Evolutionary conservation across 2,113 vertebrate genomes (phyloP).

Genomic region (Festucalex cinctus): DNA sequence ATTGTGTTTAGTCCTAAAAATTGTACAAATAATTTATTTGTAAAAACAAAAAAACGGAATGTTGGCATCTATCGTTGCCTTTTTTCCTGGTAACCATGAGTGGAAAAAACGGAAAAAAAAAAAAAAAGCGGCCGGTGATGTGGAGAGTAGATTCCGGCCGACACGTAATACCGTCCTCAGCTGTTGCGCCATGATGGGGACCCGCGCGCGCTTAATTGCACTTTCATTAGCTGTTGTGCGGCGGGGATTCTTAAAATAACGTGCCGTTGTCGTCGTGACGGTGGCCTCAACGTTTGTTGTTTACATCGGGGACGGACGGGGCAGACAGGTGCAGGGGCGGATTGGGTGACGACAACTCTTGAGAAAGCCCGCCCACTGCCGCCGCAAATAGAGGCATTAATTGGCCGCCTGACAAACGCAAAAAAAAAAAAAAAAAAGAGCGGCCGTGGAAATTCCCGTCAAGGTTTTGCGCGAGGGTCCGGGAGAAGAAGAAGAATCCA

Average conservation of each 20-base stretch:
- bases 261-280: conserved; percentile 24
- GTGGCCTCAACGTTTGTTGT: conserved; percentile 36
- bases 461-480: too few species aligned
- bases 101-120: not conserved
- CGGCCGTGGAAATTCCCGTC: conserved; percentile 46
- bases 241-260: conserved; percentile 57
- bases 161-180: conserved; percentile 12
- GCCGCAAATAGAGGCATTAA: conserved; percentile 67
- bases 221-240: conserved; percentile 54
- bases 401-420: conserved; percentile 61
- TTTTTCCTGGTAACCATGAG: conserved; percentile 1
- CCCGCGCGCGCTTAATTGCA: conserved; percentile 33
- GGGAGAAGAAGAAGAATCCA: not conserved
- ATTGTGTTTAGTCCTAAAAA: too few species aligned
- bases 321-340: conserved; percentile 62
- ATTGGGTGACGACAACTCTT: conserved; percentile 68
- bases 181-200: conserved; percentile 26
- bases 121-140: not conserved
- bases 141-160: not conserved
- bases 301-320: conserved; percentile 49
- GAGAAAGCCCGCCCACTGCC: conserved; percentile 62
- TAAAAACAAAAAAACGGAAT: too few species aligned
- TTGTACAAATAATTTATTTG: too few species aligned
- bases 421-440: too few species aligned
- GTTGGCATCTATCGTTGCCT: not conserved